A percentile compares a stretch with the other conserved stretches of the same genome.
phyloP scores from a whole-genome alignment of 2,797 vertebrate species.

The Sphaeramia orbicularis region DNA sequence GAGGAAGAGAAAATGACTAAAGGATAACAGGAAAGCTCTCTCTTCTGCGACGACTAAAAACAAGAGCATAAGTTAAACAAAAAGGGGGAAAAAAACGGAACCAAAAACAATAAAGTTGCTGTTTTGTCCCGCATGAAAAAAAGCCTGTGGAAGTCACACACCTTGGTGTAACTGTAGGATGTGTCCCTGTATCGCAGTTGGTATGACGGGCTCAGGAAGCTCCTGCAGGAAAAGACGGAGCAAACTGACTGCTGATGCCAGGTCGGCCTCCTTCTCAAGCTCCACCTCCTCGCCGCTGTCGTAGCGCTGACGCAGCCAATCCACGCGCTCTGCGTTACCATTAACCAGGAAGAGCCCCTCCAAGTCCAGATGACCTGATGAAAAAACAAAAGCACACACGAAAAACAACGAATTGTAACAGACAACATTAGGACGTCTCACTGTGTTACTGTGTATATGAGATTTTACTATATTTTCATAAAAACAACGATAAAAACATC shows the following conservation, averaged over 20 bases:
- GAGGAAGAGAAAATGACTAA: neutral
- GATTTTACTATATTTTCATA: no score
- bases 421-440: neutral
- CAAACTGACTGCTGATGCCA: conserved; percentile 96
- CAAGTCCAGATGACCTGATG: conserved; percentile 92
- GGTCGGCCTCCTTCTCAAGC: conserved; percentile 96
- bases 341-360: conserved; percentile 98
- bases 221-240: conserved; percentile 98
- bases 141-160: conserved; percentile 60
- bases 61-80: neutral
- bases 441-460: neutral
- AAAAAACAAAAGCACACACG: conserved; percentile 13
- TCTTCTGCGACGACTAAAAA: neutral
- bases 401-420: no score
- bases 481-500: no score
- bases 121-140: neutral
- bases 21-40: neutral
- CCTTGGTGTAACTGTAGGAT: conserved; percentile 96
- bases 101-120: no score
- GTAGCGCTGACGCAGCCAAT: conserved; percentile 96
- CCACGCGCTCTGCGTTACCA: conserved; percentile 96
- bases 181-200: conserved; percentile 91
- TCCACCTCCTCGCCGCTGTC: conserved; percentile 96
- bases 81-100: neutral
- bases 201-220: conserved; percentile 96